Conservation (phyloP, 1,140 invertebrate genomes). For the Heliconius eleuchia region DNA sequence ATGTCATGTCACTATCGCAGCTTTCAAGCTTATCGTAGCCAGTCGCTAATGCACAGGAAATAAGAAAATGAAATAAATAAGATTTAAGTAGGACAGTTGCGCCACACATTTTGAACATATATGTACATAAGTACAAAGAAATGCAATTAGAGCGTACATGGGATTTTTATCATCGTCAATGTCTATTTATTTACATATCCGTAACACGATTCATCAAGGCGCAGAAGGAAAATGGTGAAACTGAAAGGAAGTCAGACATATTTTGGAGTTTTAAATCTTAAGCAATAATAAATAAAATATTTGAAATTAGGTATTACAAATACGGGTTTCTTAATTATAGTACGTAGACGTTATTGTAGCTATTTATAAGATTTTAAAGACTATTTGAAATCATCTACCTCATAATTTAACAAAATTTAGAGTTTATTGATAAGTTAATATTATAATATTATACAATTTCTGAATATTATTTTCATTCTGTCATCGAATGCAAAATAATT, state of each 20-base stretch:
- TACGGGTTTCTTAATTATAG: conserved; percentile 69
- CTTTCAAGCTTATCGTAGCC: background rate
- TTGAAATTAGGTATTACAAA: conserved; percentile 58
- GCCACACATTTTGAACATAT: background rate
- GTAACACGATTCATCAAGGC: background rate
- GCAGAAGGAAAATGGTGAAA: background rate
- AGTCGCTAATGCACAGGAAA: conserved; percentile 2
- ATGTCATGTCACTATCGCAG: background rate
- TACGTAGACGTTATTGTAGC: conserved; percentile 58
- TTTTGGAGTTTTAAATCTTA: conserved; percentile 16
- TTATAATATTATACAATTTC: conserved; percentile 68
- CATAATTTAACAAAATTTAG: conserved; percentile 76
- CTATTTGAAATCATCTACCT: conserved; percentile 79
- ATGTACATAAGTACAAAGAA: background rate
- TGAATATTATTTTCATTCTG: conserved; percentile 64
- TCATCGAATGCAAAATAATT: conserved; percentile 60
- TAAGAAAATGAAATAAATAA: conserved; percentile 2
- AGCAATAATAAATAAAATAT: conserved; percentile 30
- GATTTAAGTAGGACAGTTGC: conserved; percentile 1
- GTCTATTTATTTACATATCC: background rate
- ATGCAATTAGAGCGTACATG: background rate
- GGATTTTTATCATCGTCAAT: background rate
- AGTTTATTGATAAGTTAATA: conserved; percentile 75
- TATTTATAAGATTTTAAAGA: conserved; percentile 72
- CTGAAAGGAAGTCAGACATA: background rate